Evolutionary conservation across 2,113 vertebrate genomes (phyloP).

Genomic region (Capreolus pygargus): DNA sequence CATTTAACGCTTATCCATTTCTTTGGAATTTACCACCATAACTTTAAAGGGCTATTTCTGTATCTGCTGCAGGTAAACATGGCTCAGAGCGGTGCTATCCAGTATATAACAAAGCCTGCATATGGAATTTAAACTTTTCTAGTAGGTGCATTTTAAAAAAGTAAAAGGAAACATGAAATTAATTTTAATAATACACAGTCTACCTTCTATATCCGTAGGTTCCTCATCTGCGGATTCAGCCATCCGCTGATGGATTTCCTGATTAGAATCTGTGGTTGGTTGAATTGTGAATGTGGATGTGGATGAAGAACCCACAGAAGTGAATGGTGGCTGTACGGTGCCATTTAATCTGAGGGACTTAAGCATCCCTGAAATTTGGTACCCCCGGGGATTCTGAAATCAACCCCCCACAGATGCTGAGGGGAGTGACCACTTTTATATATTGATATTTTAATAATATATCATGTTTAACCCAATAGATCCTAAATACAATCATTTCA

Average conservation of each 20-base stretch:
- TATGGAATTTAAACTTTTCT: background rate
- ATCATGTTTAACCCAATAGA: background rate
- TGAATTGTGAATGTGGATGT: background rate
- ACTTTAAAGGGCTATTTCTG: background rate
- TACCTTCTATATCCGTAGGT: background rate
- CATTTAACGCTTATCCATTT: background rate
- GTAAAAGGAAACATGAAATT: background rate
- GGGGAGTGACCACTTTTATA: background rate
- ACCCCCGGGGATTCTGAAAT: background rate
- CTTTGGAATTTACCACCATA: background rate
- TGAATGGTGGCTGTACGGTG: background rate
- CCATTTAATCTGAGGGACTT: background rate
- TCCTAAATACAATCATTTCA: background rate
- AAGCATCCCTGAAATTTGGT: background rate
- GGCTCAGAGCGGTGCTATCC: background rate
- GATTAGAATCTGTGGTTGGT: background rate
- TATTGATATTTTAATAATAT: background rate
- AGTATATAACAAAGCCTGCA: background rate
- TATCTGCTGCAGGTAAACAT: background rate
- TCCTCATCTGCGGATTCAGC: background rate
- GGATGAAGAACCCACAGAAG: background rate
- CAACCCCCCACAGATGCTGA: background rate
- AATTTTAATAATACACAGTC: background rate
- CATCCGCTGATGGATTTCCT: background rate
- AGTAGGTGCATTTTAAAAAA: background rate